phyloP scores from a whole-genome alignment of 2,888 invertebrate genomes.

The Thera obeliscata region DNA sequence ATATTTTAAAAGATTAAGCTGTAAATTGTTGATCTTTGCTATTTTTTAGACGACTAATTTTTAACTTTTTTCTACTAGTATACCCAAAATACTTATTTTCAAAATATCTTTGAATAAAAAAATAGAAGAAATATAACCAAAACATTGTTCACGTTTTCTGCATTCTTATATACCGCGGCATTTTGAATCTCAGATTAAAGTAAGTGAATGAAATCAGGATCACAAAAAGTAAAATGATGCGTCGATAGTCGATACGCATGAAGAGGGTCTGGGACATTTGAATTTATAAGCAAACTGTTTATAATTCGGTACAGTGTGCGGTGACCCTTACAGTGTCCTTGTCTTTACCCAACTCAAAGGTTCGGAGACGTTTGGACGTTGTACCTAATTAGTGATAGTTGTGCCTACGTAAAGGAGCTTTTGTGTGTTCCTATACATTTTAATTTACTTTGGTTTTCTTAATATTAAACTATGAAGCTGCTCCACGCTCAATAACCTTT shows the following conservation, averaged over 20 bases:
- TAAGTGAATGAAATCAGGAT: constrained; percentile 21
- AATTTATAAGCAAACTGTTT: constrained; percentile 44
- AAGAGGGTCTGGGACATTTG: constrained; percentile 42
- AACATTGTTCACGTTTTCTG: too few relatives aligned
- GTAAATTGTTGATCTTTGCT: too few relatives aligned
- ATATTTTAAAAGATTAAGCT: too few relatives aligned
- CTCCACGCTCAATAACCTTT: too few relatives aligned
- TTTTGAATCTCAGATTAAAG: constrained; percentile 4
- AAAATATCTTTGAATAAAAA: too few relatives aligned
- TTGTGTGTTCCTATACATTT: background rate
- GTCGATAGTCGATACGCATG: constrained; percentile 44
- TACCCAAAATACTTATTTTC: too few relatives aligned
- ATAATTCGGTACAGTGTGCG: constrained; percentile 49
- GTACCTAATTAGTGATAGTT: constrained; percentile 60
- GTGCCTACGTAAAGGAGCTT: constrained; percentile 19
- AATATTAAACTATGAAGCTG: background rate
- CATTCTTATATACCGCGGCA: background rate
- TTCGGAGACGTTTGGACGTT: constrained; percentile 55
- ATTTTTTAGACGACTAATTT: too few relatives aligned
- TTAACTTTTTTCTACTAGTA: too few relatives aligned
- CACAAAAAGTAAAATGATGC: constrained; percentile 31
- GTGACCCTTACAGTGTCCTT: constrained; percentile 56
- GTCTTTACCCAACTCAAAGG: constrained; percentile 65
- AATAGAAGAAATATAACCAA: too few relatives aligned
- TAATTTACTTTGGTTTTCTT: background rate